A percentile compares a stretch with the other conserved stretches of the same genome.
Evolutionary conservation across 2,113 vertebrate genomes (phyloP).

Genomic region (Scatophagus argus): DNA sequence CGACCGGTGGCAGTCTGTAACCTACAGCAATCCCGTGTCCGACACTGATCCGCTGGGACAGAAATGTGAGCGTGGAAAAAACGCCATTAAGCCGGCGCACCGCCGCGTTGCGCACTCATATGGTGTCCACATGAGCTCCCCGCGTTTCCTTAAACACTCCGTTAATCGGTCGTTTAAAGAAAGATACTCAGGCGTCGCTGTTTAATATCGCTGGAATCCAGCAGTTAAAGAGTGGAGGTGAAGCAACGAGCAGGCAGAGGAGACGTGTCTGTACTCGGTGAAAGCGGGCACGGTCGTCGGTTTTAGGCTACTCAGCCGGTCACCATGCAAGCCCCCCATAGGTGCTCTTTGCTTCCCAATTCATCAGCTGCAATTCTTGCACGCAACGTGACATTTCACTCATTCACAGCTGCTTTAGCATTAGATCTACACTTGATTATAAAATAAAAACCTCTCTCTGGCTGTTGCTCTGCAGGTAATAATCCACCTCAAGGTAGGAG

Average conservation of each 20-base stretch:
- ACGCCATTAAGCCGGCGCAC: constrained; percentile 67
- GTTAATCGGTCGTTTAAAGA: constrained; percentile 28
- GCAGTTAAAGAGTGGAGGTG: neutral
- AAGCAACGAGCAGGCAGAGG: neutral
- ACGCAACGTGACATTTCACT: constrained; percentile 36
- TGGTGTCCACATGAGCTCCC: constrained; percentile 59
- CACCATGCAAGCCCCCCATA: constrained; percentile 21
- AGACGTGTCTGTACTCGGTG: constrained; percentile 15
- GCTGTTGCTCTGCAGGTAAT: constrained; percentile 1
- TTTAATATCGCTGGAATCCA: constrained; percentile 4
- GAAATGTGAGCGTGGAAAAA: constrained; percentile 29
- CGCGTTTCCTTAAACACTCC: constrained; percentile 27
- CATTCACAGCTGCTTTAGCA: constrained; percentile 12
- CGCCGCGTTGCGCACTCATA: constrained; percentile 58
- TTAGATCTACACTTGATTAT: neutral
- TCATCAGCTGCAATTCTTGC: constrained; percentile 58
- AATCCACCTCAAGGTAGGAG: constrained; percentile 16
- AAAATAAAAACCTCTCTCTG: constrained; percentile 29
- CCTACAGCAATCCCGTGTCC: constrained; percentile 50
- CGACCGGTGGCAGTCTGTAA: constrained; percentile 32
- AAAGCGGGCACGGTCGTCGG: constrained; percentile 19
- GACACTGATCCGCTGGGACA: constrained; percentile 40
- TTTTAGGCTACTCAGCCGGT: constrained; percentile 23
- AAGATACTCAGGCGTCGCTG: constrained; percentile 9
- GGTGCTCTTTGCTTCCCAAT: constrained; percentile 36